Evolutionary conservation across 2,888 invertebrate genomes (phyloP).

Genomic region (Cosmorhoe ocellata): DNA sequence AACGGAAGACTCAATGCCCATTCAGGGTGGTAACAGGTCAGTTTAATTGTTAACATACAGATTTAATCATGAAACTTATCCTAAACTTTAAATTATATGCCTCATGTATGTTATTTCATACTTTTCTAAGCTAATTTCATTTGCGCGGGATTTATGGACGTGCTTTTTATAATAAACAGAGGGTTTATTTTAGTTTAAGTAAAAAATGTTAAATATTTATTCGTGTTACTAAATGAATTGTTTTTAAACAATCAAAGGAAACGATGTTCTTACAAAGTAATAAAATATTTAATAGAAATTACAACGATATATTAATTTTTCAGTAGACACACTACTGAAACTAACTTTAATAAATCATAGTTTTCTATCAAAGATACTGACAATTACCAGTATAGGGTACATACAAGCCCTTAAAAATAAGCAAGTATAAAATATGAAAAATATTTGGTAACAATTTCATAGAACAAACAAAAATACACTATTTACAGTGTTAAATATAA

Average conservation of each 20-base stretch:
- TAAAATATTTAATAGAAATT: constrained; percentile 22
- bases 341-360: constrained; percentile 11
- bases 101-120: constrained; percentile 19
- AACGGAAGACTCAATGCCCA: constrained; percentile 74
- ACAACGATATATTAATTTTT: constrained; percentile 21
- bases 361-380: background rate
- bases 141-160: constrained; percentile 17
- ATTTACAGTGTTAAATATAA: constrained; percentile 36
- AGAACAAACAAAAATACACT: constrained; percentile 43
- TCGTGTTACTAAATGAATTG: no score
- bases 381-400: constrained; percentile 10
- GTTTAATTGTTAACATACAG: constrained; percentile 27
- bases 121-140: constrained; percentile 11
- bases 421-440: constrained; percentile 67
- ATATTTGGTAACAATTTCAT: constrained; percentile 82
- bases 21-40: constrained; percentile 65
- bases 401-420: constrained; percentile 26
- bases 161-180: constrained; percentile 11
- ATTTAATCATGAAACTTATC: constrained; percentile 40
- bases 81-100: constrained; percentile 37
- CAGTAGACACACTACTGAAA: constrained; percentile 14
- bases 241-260: background rate
- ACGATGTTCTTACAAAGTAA: constrained; percentile 15
- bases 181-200: constrained; percentile 17
- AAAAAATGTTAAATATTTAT: background rate